Percentiles rank a stretch among this genome's conserved stretches.
Evolutionary conservation across 2,113 vertebrate genomes (phyloP).

Genomic region (Sciurus niger): DNA sequence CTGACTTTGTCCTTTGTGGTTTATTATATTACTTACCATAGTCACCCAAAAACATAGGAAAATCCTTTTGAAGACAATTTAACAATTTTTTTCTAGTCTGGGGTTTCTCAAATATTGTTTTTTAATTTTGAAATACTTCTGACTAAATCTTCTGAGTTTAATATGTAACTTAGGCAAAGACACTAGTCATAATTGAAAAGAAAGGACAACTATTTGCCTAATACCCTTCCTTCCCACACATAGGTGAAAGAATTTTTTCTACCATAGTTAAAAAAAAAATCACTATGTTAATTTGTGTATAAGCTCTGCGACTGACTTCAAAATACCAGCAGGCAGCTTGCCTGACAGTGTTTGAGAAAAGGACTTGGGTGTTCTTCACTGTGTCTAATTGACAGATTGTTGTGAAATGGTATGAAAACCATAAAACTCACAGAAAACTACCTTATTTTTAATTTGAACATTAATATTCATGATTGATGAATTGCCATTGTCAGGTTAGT

Average conservation of each 20-base stretch:
- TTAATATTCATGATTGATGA: slow-evolving; percentile 54
- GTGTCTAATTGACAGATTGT: slow-evolving; percentile 28
- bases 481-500: slow-evolving; percentile 23
- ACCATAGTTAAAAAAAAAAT: neutral
- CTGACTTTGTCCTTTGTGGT: neutral
- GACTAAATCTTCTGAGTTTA: slow-evolving; percentile 50
- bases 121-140: neutral
- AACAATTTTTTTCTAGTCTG: neutral
- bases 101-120: slow-evolving; percentile 11
- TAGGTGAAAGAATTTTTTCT: slow-evolving; percentile 54
- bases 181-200: slow-evolving; percentile 18
- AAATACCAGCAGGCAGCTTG: slow-evolving; percentile 41
- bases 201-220: slow-evolving; percentile 38
- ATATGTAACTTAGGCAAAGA: slow-evolving; percentile 37
- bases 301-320: slow-evolving; percentile 45
- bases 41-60: slow-evolving; percentile 23
- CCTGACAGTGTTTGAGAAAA: neutral
- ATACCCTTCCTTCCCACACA: neutral
- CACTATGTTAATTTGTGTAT: neutral
- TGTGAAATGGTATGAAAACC: slow-evolving; percentile 68
- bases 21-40: neutral
- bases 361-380: neutral
- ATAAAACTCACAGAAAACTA: neutral
- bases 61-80: slow-evolving; percentile 21
- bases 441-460: slow-evolving; percentile 60